Evolutionary conservation across 1,140 invertebrate species (phyloP), one percentile per base, ranked within the genome.

Genomic region (Mesaphorura yosii): DNA sequence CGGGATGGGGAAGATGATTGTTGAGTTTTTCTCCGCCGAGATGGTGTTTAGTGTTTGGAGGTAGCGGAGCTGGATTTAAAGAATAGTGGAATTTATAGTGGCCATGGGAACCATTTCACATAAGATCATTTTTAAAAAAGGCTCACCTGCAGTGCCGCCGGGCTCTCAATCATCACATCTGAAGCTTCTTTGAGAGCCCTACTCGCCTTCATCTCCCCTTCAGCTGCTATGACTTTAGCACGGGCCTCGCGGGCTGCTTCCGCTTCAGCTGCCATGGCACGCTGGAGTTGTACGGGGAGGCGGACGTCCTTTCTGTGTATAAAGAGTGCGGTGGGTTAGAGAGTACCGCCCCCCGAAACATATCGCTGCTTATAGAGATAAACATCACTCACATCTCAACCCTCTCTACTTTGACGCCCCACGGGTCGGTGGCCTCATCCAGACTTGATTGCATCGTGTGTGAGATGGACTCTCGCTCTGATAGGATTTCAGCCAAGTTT

Each of bases 361-460:
- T n/a, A 48, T 26, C n/a, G 20, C 12, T 49, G 22, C 7, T 37
- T 12, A 10, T 10, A 10, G 10, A 15, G 22, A 10, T 42, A 14
- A 14, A 12, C 22, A 12, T 10, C 14, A 15, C 48, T 49, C 54
- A 56, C 53, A 60, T 60, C 53, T 59, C 57, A 6, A 59, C 53
- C 1, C 57, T 31, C 38, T 59, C 57, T 25, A 59, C 53, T 38
- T 94, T 91, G 15, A 95, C 88, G n/a, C 92, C 92, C 91, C 92
- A 95, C 31, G 86, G 86, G 64, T 93, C 89, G 4, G 92, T 96
- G n/a, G 88, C 88, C 49, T 89, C 86, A 66, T 92, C 86, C 27
- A 93, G 70, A 27, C 77, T 75, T 42, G 66, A 68, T 71, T 93
- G 87, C 88, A 93, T 88, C 53, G 81, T 78, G 66, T 83, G 81